Evolutionary conservation across 2,113 vertebrate species (phyloP).

Genomic region (Apeltes quadracus): DNA sequence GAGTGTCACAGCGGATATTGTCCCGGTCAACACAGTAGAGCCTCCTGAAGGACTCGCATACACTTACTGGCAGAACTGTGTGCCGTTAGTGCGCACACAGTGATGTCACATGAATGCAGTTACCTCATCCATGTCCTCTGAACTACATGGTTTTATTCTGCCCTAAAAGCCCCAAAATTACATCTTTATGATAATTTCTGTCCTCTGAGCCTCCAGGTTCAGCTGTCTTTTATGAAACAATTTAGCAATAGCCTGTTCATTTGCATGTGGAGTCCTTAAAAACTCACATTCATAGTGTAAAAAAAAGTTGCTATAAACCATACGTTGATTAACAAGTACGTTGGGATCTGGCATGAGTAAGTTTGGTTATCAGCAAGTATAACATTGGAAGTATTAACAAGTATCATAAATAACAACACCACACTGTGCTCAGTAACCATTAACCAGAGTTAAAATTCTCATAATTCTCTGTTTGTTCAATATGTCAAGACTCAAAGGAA

Average conservation of each 20-base stretch:
- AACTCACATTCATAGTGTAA: background rate
- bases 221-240: background rate
- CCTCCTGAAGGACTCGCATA: conserved; percentile 1
- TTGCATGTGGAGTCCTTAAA: background rate
- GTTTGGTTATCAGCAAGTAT: no score
- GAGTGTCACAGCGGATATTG: conserved; percentile 16
- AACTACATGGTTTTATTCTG: background rate
- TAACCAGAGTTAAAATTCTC: no score
- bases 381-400: no score
- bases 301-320: no score
- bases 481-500: no score
- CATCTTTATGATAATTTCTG: background rate
- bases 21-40: conserved; percentile 10
- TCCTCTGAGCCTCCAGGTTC: no score
- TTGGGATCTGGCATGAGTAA: no score
- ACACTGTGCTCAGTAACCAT: no score
- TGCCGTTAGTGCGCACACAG: background rate
- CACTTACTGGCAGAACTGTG: background rate
- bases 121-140: background rate
- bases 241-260: background rate
- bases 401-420: no score
- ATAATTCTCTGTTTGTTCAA: no score
- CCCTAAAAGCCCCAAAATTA: background rate
- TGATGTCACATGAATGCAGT: background rate
- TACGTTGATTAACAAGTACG: no score